phyloP scores from a whole-genome alignment of 2,113 vertebrate species.

The Elaphurus davidianus region DNA sequence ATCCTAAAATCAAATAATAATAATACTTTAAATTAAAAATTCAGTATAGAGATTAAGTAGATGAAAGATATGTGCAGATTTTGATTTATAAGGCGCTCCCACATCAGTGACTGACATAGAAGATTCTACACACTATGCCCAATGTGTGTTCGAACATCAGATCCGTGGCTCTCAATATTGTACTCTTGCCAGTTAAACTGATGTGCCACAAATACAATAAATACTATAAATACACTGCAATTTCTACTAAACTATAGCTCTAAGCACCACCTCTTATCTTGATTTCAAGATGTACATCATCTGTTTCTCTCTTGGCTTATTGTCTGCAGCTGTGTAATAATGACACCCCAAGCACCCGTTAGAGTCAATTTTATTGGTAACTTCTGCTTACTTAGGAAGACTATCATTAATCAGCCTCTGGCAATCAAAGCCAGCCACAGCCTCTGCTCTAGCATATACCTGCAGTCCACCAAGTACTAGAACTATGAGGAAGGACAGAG shows the following conservation, averaged over 20 bases:
- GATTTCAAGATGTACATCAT: conserved; percentile 67
- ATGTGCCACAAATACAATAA: conserved; percentile 1
- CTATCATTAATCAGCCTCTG: conserved; percentile 58
- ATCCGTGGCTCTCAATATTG: background rate
- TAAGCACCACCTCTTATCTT: conserved; percentile 48
- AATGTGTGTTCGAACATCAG: background rate
- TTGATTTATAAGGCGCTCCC: background rate
- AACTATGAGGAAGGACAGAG: conserved; percentile 7
- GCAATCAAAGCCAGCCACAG: conserved; percentile 41
- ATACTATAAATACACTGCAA: conserved; percentile 25
- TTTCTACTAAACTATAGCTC: conserved; percentile 33
- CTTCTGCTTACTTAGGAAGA: conserved; percentile 60
- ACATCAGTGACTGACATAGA: background rate
- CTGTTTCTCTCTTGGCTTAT: conserved; percentile 60
- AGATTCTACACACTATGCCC: background rate
- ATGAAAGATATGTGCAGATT: background rate
- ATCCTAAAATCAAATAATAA: background rate
- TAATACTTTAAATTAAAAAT: background rate
- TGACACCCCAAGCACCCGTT: conserved; percentile 63
- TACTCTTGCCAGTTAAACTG: background rate
- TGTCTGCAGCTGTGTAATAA: conserved; percentile 68
- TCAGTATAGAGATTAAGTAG: background rate
- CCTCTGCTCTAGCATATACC: background rate
- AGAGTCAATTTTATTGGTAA: conserved; percentile 72
- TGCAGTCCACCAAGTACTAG: background rate